These are phyloP conservation scores for Microctonus hyperodae DNA, from an alignment of 2,888 invertebrate genomes.

Conservation along the genomic window DNA sequence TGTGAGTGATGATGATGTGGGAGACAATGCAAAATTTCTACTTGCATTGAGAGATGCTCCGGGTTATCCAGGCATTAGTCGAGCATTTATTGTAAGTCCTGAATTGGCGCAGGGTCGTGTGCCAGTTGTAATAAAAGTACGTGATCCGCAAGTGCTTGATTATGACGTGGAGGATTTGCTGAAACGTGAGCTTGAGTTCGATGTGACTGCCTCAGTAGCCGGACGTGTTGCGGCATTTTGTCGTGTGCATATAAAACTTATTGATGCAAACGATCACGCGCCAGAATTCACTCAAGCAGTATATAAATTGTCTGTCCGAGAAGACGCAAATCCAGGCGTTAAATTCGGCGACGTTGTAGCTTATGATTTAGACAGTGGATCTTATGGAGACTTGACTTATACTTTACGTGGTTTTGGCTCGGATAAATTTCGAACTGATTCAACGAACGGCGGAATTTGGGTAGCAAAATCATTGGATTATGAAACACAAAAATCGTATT, in stretches of 20 bases:
- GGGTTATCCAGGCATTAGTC: slow-evolving; percentile 55
- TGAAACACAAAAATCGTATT: slow-evolving; percentile 81
- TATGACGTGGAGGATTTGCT: slow-evolving; percentile 73
- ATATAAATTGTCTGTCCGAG: slow-evolving; percentile 73
- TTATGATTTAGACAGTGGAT: slow-evolving; percentile 76
- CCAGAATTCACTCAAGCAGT: slow-evolving; percentile 72
- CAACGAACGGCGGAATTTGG: slow-evolving; percentile 72
- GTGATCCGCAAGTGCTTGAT: slow-evolving; percentile 72
- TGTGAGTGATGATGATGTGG: slow-evolving; percentile 77
- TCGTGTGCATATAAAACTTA: slow-evolving; percentile 70
- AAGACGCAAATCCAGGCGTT: slow-evolving; percentile 70
- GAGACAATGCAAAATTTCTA: slow-evolving; percentile 76
- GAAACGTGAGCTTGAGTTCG: slow-evolving; percentile 71
- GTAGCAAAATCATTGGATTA: slow-evolving; percentile 75
- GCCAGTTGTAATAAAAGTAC: slow-evolving; percentile 76
- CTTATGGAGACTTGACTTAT: slow-evolving; percentile 77
- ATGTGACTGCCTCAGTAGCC: slow-evolving; percentile 70
- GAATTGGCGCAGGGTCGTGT: slow-evolving; percentile 75
- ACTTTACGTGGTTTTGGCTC: slow-evolving; percentile 80
- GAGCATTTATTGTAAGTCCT: slow-evolving; percentile 68
- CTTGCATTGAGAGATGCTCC: slow-evolving; percentile 69
- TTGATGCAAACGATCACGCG: slow-evolving; percentile 82
- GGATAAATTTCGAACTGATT: slow-evolving; percentile 76
- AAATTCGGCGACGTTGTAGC: slow-evolving; percentile 74
- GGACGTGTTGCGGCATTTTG: slow-evolving; percentile 67